A percentile compares a stretch with the other conserved stretches of the same genome.
Conservation (phyloP, 2,888 invertebrate genomes). For the Pecten maximus region DNA sequence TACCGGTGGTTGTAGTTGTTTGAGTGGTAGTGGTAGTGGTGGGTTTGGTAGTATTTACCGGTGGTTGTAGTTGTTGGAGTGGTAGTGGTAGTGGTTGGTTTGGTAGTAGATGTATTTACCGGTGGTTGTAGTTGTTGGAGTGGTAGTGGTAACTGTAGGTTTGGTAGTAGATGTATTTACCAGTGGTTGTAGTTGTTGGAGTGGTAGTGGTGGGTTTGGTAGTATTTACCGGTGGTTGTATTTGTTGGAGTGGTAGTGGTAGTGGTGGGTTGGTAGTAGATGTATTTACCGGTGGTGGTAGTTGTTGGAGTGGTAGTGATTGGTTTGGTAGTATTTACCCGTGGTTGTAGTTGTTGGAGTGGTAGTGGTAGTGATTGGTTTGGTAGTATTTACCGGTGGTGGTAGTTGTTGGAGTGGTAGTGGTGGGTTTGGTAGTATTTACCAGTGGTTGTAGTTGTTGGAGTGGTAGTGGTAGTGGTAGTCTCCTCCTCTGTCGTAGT, state of each 20-base stretch:
- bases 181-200: not conserved
- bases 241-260: not conserved
- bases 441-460: slow-evolving; percentile 42
- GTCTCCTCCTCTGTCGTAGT: not conserved
- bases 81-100: not conserved
- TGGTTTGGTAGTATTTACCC: slow-evolving; percentile 3
- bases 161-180: no score
- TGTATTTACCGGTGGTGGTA: slow-evolving; percentile 17
- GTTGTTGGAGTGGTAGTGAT: no score
- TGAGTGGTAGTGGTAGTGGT: not conserved
- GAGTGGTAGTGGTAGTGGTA: not conserved
- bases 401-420: slow-evolving; percentile 38
- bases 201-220: not conserved
- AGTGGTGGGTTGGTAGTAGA: slow-evolving; percentile 5
- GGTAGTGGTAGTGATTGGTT: slow-evolving; percentile 37
- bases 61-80: not conserved
- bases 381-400: slow-evolving; percentile 42
- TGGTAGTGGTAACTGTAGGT: slow-evolving; percentile 37
- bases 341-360: slow-evolving; percentile 35
- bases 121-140: not conserved
- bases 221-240: not conserved
- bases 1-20: not conserved
- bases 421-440: no score
- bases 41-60: not conserved
- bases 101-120: no score